phyloP scores from a whole-genome alignment of 2,888 invertebrate species.

The Subacronicta megacephala region DNA sequence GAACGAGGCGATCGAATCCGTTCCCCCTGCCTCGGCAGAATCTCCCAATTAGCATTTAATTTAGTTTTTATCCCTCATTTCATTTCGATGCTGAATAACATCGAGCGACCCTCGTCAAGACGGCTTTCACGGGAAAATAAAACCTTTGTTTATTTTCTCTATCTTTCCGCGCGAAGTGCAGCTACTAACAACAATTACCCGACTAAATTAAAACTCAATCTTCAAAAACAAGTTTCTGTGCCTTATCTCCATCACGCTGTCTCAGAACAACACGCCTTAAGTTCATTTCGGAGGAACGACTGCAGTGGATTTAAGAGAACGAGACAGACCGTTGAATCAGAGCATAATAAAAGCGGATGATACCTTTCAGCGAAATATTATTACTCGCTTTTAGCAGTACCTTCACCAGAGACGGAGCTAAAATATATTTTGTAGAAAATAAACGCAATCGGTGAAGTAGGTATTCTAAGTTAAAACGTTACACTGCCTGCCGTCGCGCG shows the following conservation, averaged over 20 bases:
- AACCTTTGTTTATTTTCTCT: conserved; percentile 81
- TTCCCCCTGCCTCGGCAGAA: conserved; percentile 67
- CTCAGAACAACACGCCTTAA: conserved; percentile 38
- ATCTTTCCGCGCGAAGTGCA: conserved; percentile 74
- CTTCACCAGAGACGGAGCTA: conserved; percentile 31
- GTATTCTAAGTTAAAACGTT: conserved; percentile 67
- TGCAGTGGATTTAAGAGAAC: conserved; percentile 48
- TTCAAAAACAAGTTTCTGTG: conserved; percentile 73
- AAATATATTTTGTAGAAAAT: conserved; percentile 58
- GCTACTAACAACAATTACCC: conserved; percentile 77
- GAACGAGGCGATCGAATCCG: conserved; percentile 68
- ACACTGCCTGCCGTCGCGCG: conserved; percentile 58
- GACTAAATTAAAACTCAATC: conserved; percentile 76
- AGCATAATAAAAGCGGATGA: conserved; percentile 43
- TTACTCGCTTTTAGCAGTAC: conserved; percentile 38
- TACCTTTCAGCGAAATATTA: conserved; percentile 42
- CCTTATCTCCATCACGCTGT: conserved; percentile 66
- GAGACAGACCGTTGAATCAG: conserved; percentile 31
- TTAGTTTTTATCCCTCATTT: conserved; percentile 84
- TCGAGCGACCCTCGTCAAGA: conserved; percentile 81
- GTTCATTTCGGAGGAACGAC: conserved; percentile 39
- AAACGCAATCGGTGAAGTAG: conserved; percentile 59
- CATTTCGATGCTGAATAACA: conserved; percentile 81
- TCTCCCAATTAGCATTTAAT: conserved; percentile 85
- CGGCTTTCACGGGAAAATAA: conserved; percentile 79